A percentile compares a stretch with the other conserved stretches of the same genome.
These are phyloP conservation scores for Andrena minutula DNA, from an alignment of 2,888 invertebrate genomes.

Conservation along the genomic window DNA sequence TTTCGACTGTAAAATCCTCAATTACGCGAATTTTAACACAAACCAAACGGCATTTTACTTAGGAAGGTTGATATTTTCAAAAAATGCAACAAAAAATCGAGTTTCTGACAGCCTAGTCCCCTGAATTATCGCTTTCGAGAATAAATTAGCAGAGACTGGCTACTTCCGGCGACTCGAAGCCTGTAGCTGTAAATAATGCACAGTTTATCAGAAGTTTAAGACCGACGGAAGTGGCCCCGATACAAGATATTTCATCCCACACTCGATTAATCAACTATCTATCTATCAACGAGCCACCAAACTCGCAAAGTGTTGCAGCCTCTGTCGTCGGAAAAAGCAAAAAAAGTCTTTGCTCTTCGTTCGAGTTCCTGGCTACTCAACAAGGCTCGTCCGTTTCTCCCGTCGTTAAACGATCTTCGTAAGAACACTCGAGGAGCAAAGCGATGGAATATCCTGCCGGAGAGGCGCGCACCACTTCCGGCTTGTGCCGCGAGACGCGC, in stretches of 20 bases:
- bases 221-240: slow-evolving; percentile 46
- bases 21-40: no score
- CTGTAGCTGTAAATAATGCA: slow-evolving; percentile 47
- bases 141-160: background rate
- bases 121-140: background rate
- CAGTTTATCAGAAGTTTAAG: slow-evolving; percentile 18
- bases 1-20: no score
- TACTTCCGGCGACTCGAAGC: slow-evolving; percentile 24
- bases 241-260: background rate
- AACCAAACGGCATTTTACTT: no score
- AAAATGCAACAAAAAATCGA: no score
- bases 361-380: no score
- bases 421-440: background rate
- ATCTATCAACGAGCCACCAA: no score
- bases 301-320: no score
- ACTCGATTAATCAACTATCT: no score
- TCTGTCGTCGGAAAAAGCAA: no score
- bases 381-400: no score
- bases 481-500: slow-evolving; percentile 15
- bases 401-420: background rate
- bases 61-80: no score
- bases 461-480: slow-evolving; percentile 39
- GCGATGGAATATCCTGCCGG: background rate
- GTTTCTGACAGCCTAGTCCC: no score
- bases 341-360: background rate